These are phyloP conservation scores for Sinodicranocentrus sp. DNA, from an alignment of 2,888 invertebrate genomes.

Conservation along the genomic window DNA sequence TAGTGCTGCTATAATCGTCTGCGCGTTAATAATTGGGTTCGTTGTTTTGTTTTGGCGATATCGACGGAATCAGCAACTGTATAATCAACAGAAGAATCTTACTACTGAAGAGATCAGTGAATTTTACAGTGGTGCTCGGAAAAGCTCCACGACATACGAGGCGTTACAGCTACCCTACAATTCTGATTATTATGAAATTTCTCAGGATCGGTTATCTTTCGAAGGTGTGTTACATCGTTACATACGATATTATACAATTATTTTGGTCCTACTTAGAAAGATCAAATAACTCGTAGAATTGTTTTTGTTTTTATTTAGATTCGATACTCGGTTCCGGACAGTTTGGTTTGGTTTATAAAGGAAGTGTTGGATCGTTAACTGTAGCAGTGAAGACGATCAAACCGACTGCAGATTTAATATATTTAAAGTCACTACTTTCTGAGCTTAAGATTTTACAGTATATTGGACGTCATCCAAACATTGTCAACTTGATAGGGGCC, in stretches of 20 bases:
- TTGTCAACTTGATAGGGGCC: constrained; percentile 64
- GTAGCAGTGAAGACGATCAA: constrained; percentile 63
- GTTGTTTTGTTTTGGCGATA: constrained; percentile 35
- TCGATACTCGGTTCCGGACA: constrained; percentile 55
- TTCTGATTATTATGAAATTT: constrained; percentile 43
- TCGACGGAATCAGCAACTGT: not conserved
- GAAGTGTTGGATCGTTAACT: not conserved
- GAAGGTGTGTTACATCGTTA: constrained; percentile 33
- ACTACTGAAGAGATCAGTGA: constrained; percentile 38
- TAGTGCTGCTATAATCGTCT: not conserved
- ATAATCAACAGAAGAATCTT: not conserved
- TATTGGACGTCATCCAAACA: constrained; percentile 41
- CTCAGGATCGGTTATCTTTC: not conserved
- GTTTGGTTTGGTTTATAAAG: constrained; percentile 58
- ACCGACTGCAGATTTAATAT: constrained; percentile 34
- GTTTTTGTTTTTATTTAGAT: too few relatives aligned
- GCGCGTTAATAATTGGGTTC: not conserved
- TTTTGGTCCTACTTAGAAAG: too few relatives aligned
- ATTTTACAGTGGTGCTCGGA: constrained; percentile 41
- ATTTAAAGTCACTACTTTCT: constrained; percentile 49
- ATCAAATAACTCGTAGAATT: not conserved
- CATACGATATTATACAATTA: too few relatives aligned
- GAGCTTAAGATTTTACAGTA: constrained; percentile 61
- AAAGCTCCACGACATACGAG: constrained; percentile 6
- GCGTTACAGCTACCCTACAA: constrained; percentile 41